Evolutionary conservation across 2,113 vertebrate species (phyloP).

Genomic region (Ictalurus furcatus): DNA sequence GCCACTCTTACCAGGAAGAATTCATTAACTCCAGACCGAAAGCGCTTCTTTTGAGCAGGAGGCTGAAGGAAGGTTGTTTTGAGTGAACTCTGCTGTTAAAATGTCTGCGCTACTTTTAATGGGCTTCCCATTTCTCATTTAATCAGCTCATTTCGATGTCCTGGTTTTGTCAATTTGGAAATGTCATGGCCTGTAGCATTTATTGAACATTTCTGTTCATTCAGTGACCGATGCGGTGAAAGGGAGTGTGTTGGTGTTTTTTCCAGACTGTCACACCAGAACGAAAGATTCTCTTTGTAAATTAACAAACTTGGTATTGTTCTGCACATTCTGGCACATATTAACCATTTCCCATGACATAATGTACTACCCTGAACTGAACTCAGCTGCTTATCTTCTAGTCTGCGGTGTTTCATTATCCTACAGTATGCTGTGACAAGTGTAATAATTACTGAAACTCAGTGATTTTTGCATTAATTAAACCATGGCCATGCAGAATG

Average conservation of each 20-base stretch:
- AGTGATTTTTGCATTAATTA: neutral
- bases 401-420: neutral
- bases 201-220: neutral
- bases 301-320: neutral
- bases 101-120: slow-evolving; percentile 28
- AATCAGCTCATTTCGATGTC: slow-evolving; percentile 12
- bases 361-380: neutral
- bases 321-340: neutral
- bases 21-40: slow-evolving; percentile 4
- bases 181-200: slow-evolving; percentile 19
- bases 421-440: neutral
- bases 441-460: neutral
- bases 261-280: neutral
- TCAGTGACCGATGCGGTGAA: neutral
- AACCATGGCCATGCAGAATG: too few relatives aligned
- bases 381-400: neutral
- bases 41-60: neutral
- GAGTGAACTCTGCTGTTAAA: neutral
- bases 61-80: neutral
- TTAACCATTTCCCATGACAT: neutral
- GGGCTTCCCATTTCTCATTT: slow-evolving; percentile 21
- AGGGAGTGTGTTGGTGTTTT: neutral
- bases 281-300: neutral
- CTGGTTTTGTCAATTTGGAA: slow-evolving; percentile 25
- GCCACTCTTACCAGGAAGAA: neutral